These are phyloP conservation scores for Leptopilina drosophilae DNA, from an alignment of 2,888 invertebrate genomes.

Conservation along the genomic window DNA sequence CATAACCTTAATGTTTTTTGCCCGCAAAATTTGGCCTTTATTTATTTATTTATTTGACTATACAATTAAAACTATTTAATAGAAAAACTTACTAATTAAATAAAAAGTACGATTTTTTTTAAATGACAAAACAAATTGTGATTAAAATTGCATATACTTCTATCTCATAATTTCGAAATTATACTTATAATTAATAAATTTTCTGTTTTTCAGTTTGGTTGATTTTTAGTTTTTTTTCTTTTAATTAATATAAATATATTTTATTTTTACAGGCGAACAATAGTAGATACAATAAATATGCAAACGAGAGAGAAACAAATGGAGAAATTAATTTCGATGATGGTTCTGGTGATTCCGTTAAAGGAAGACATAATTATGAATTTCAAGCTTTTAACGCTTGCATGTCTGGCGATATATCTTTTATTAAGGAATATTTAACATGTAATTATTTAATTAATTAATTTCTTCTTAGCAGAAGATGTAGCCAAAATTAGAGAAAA, in stretches of 20 bases:
- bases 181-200: background rate
- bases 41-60: too few species aligned
- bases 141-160: too few species aligned
- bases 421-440: constrained; percentile 63
- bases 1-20: constrained; percentile 1
- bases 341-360: constrained; percentile 43
- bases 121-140: too few species aligned
- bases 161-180: too few species aligned
- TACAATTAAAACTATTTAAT: too few species aligned
- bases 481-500: too few species aligned
- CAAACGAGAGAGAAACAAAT: background rate
- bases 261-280: background rate
- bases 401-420: constrained; percentile 59
- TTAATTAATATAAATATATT: background rate
- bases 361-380: constrained; percentile 40
- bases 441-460: constrained; percentile 57
- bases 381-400: constrained; percentile 65
- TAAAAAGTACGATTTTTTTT: too few species aligned
- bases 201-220: too few species aligned
- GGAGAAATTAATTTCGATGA: constrained; percentile 19
- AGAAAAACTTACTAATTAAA: too few species aligned
- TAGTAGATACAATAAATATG: background rate
- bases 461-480: too few species aligned
- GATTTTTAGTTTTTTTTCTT: background rate
- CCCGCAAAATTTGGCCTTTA: background rate